Conservation (phyloP, 2,113 vertebrate species). For the Anthoscopus minutus region DNA sequence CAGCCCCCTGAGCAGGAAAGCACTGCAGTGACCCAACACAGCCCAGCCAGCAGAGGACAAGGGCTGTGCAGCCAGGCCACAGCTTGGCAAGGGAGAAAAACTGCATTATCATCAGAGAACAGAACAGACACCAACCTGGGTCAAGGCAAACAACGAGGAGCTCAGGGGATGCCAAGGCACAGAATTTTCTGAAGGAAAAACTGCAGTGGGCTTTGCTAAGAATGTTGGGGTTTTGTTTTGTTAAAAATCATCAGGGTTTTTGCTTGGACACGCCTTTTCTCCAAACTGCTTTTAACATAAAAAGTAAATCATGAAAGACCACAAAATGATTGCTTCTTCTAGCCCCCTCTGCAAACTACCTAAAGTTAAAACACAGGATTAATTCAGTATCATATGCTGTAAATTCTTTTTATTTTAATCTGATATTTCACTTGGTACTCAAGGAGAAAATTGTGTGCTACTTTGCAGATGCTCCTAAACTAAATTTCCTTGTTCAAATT, state of each 20-base stretch:
- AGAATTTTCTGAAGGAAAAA: neutral
- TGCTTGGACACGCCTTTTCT: neutral
- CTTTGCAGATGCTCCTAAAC: constrained; percentile 36
- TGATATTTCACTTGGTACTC: neutral
- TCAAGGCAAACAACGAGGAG: neutral
- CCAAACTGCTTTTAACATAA: neutral
- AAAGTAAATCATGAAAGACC: neutral
- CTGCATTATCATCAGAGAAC: neutral
- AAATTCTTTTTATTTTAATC: constrained; percentile 28
- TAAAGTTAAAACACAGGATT: neutral
- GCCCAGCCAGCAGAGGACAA: neutral
- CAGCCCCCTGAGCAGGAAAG: neutral
- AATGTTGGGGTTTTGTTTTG: neutral
- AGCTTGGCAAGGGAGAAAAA: neutral
- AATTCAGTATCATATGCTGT: neutral
- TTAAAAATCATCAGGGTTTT: neutral
- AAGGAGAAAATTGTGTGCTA: neutral
- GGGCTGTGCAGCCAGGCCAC: neutral
- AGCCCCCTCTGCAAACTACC: neutral
- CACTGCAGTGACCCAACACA: accelerated
- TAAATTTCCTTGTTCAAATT: constrained; percentile 31
- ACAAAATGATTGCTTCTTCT: neutral
- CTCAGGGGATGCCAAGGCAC: neutral
- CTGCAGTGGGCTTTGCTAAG: neutral
- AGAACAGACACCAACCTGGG: neutral